Evolutionary conservation across 1,140 invertebrate species (phyloP), one percentile per base, ranked within the genome.

Genomic region (Pseudachorutes palmiensis): DNA sequence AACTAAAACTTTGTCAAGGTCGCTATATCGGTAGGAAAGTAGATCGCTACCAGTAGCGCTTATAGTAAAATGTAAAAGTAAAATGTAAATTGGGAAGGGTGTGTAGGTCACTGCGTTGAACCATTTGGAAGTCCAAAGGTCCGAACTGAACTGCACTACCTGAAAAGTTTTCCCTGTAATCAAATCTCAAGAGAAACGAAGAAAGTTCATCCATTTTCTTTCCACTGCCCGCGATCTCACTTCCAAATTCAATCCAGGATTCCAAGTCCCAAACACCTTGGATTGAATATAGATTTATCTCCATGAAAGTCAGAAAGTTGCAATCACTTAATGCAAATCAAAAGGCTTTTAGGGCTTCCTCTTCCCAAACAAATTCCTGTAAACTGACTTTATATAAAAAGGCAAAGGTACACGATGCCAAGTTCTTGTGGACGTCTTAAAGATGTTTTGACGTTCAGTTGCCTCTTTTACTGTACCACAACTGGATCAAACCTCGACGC

Each of bases 341-440:
- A 55, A 55, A 55, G 51, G 12, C 51, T 55, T 55, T 55, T 55
- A 55, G 24, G 51, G 24, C 5, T 55, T 55, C 24, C 24, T 16
- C 9, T 26, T 9, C 51, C 12, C 3, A 55, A 24, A 3, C 51
- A 55, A 24, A 5, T 55, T 16, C 5, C 24, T 19, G 51, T 9
- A 55, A 19, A 19, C 36, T 45, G 36, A 9, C 36, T 45, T 19
- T 45, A n/a, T n/a, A n/a, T 19, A 45, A 45, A 45, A 45, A 9
- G 19, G 36, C 36, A 55, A 55, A 24, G 24, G 24, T 22, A 55
- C 9, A 12, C 5, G 14, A 24, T 14, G 24, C 14, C 51, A 55
- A 41, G 19, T 41, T 5, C 36, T 41, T 19, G 5, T 41, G 19
- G 36, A 41, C 36, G 36, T 9, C 36, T 41, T 41, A 41, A 41